A percentile compares a stretch with the other conserved stretches of the same genome.
phyloP scores from a whole-genome alignment of 2,888 invertebrate species.

The Malthinus seriepunctatus region DNA sequence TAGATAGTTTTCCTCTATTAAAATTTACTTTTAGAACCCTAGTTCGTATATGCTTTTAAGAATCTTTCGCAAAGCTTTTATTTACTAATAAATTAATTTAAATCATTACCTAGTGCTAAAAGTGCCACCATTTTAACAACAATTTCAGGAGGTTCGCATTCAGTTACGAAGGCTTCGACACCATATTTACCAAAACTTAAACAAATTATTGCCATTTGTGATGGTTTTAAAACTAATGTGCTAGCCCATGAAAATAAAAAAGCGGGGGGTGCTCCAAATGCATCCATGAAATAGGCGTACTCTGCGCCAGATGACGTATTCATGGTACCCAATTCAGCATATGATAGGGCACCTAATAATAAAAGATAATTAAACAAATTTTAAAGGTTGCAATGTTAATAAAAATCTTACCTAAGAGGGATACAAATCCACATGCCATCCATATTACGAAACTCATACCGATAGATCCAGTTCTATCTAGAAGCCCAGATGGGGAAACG shows the following conservation, averaged over 20 bases:
- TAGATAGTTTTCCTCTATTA: too few relatives aligned
- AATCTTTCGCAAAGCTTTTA: too few relatives aligned
- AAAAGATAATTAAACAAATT: not conserved
- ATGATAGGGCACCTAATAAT: constrained; percentile 82
- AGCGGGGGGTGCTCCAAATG: constrained; percentile 89
- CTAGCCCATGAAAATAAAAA: constrained; percentile 95
- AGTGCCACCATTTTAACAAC: constrained; percentile 89
- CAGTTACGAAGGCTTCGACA: constrained; percentile 85
- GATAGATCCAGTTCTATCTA: constrained; percentile 90
- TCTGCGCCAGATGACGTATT: constrained; percentile 94
- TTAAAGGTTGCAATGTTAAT: not conserved
- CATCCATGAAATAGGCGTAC: constrained; percentile 95
- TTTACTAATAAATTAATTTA: too few relatives aligned
- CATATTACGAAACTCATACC: constrained; percentile 94
- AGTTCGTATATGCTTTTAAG: too few relatives aligned
- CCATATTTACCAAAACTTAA: constrained; percentile 93
- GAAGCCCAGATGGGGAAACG: constrained; percentile 94
- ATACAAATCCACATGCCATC: constrained; percentile 91
- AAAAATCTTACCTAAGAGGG: constrained; percentile 76
- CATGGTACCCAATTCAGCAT: constrained; percentile 94
- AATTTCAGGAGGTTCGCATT: constrained; percentile 81
- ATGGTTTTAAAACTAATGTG: constrained; percentile 89
- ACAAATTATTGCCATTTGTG: constrained; percentile 93
- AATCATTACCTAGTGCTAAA: constrained; percentile 75
- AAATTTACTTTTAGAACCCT: too few relatives aligned